A percentile compares a stretch with the other conserved stretches of the same genome.
Conservation (phyloP, 2,888 invertebrate species). For the Stenodema calcarata region DNA sequence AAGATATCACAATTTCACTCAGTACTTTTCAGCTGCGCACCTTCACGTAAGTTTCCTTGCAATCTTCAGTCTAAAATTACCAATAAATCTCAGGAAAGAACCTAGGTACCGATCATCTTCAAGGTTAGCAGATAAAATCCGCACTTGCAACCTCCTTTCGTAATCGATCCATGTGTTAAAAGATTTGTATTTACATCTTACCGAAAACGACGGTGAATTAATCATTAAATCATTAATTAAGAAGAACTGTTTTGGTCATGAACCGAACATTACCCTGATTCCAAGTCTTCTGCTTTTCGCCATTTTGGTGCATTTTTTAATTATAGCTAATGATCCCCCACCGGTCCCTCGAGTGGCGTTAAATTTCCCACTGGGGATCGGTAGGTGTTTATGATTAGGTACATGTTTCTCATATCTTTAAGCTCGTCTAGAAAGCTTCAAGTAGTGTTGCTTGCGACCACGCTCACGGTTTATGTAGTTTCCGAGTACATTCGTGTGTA, state of each 20-base stretch:
- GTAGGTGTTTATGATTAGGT: not conserved
- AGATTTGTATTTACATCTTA: too few relatives aligned
- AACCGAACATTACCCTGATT: too few relatives aligned
- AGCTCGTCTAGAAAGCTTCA: not conserved
- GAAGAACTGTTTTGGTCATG: too few relatives aligned
- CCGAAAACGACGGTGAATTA: too few relatives aligned
- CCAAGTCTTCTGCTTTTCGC: too few relatives aligned
- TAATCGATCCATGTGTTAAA: not conserved
- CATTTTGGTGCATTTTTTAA: not conserved
- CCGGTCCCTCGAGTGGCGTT: not conserved
- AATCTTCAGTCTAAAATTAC: not conserved
- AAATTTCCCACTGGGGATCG: not conserved
- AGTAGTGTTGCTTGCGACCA: not conserved
- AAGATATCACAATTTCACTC: not conserved
- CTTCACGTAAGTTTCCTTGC: not conserved
- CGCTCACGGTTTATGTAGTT: not conserved
- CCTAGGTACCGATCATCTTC: not conserved
- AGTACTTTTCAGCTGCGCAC: not conserved
- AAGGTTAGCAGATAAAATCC: not conserved
- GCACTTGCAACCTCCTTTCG: not conserved
- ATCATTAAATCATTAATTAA: too few relatives aligned
- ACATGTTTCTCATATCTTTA: not conserved
- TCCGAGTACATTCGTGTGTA: too few relatives aligned
- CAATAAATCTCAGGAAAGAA: not conserved
- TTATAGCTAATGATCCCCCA: not conserved